phyloP scores from a whole-genome alignment of 1,140 invertebrate genomes.

The Campodea augens region DNA sequence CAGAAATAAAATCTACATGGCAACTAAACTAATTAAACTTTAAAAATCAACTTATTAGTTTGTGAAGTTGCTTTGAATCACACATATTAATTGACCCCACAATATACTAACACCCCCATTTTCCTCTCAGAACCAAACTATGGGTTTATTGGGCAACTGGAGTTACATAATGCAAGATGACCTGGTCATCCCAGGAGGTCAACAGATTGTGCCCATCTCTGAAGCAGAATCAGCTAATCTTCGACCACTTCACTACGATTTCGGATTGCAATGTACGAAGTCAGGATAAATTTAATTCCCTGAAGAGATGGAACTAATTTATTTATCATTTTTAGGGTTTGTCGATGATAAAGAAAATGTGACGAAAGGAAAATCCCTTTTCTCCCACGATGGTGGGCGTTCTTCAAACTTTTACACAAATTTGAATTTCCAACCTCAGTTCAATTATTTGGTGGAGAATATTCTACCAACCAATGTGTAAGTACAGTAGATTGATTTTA shows the following conservation, averaged over 20 bases:
- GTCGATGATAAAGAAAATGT: constrained; percentile 53
- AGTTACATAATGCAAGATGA: constrained; percentile 66
- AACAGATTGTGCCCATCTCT: too few species aligned
- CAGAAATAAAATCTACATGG: too few species aligned
- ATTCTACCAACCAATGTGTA: constrained; percentile 51
- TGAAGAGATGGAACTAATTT: too few species aligned
- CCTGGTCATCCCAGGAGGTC: constrained; percentile 55
- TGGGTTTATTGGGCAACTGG: constrained; percentile 81
- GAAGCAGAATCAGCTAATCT: too few species aligned
- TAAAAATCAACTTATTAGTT: too few species aligned
- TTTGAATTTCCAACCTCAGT: constrained; percentile 52
- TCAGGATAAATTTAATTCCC: too few species aligned
- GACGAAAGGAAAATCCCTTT: constrained; percentile 47
- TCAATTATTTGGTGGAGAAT: constrained; percentile 37
- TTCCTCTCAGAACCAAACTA: constrained; percentile 56
- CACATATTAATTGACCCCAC: too few species aligned
- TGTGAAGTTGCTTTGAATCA: too few species aligned
- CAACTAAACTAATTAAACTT: too few species aligned
- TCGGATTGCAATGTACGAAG: constrained; percentile 50
- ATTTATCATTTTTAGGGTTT: constrained; percentile 33
- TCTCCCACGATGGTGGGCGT: constrained; percentile 53
- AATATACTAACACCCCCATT: background rate
- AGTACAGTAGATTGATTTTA: constrained; percentile 9
- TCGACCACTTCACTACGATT: constrained; percentile 52
- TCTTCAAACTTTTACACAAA: constrained; percentile 64